Evolutionary conservation across 2,888 invertebrate genomes (phyloP).

Genomic region (Sesia apiformis): DNA sequence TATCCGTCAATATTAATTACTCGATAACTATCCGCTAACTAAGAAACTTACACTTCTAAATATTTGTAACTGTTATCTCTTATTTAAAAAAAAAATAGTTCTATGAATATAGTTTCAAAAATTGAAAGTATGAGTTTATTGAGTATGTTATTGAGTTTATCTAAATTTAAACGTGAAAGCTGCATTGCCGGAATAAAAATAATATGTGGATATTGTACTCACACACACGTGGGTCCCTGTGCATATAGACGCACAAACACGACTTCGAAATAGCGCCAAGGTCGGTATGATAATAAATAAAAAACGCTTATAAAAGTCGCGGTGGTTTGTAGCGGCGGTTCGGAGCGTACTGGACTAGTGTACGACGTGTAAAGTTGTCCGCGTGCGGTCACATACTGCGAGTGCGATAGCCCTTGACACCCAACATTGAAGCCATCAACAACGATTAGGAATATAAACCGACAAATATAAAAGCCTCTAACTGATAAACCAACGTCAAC

Average conservation of each 20-base stretch:
- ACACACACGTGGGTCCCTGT: slow-evolving; percentile 24
- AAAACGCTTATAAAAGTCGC: not conserved
- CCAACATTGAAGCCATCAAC: not conserved
- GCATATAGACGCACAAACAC: slow-evolving; percentile 18
- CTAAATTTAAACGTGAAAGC: no score
- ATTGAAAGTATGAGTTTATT: no score
- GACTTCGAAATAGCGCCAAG: slow-evolving; percentile 49
- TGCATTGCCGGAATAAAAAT: not conserved
- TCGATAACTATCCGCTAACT: no score
- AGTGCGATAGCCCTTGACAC: slow-evolving; percentile 5
- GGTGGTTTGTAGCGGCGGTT: slow-evolving; percentile 12
- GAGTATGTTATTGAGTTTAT: no score
- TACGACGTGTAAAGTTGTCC: not conserved
- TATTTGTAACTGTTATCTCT: no score
- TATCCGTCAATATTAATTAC: no score
- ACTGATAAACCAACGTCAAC: no score
- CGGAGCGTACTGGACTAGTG: not conserved
- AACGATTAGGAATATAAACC: no score
- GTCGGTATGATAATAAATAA: slow-evolving; percentile 24
- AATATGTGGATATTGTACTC: slow-evolving; percentile 22
- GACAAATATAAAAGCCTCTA: no score
- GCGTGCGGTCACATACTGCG: slow-evolving; percentile 4
- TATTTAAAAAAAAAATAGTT: no score
- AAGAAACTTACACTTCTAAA: no score
- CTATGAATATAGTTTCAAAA: no score